phyloP scores from a whole-genome alignment of 2,888 invertebrate species.

The Zaprionus bogoriensis region DNA sequence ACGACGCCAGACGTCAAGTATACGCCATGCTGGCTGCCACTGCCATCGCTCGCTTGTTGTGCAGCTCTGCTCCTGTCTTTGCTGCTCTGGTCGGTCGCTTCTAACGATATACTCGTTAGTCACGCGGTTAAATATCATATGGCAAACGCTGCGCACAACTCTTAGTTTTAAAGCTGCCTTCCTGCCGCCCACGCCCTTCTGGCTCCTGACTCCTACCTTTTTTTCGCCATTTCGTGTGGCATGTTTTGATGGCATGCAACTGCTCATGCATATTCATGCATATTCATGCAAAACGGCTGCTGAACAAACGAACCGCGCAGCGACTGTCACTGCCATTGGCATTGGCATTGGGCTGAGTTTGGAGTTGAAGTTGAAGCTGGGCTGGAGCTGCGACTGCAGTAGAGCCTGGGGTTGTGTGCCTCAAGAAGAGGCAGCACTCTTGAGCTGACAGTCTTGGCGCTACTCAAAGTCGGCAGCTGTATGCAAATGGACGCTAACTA shows the following conservation, averaged over 20 bases:
- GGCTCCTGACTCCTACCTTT: neutral
- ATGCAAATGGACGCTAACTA: conserved; percentile 40
- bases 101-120: conserved; percentile 74
- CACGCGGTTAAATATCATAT: conserved; percentile 71
- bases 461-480: conserved; percentile 2
- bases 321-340: conserved; percentile 38
- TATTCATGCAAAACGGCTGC: conserved; percentile 64
- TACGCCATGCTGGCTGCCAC: conserved; percentile 58
- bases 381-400: conserved; percentile 7
- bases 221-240: conserved; percentile 35
- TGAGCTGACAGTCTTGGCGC: conserved; percentile 21
- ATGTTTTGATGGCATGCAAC: conserved; percentile 75
- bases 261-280: conserved; percentile 75
- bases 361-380: neutral
- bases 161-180: conserved; percentile 58
- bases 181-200: neutral
- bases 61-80: conserved; percentile 33
- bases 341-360: conserved; percentile 28
- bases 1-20: conserved; percentile 66
- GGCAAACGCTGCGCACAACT: conserved; percentile 38
- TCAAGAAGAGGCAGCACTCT: conserved; percentile 27
- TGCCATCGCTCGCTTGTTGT: conserved; percentile 33
- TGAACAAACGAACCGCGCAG: conserved; percentile 61
- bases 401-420: conserved; percentile 12
- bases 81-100: conserved; percentile 23